These are phyloP conservation scores for Balanococcus diminutus DNA, from an alignment of 2,888 invertebrate species.

Conservation along the genomic window DNA sequence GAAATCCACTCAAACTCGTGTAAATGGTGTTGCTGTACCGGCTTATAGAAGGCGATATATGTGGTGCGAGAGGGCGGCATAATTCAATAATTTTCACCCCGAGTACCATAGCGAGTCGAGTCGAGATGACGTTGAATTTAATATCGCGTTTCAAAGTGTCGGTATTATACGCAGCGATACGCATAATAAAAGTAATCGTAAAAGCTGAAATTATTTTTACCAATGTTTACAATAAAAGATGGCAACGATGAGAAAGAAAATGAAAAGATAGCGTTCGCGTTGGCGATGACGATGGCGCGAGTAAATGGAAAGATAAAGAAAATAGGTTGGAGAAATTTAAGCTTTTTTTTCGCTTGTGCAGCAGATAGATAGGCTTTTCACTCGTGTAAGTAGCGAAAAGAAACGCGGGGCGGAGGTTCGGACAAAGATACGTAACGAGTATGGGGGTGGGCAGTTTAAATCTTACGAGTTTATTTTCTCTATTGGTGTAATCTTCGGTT, in stretches of 20 bases:
- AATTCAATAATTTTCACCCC: too few relatives aligned
- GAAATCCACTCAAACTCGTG: too few relatives aligned
- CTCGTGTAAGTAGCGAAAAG: not conserved
- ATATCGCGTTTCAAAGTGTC: constrained; percentile 33
- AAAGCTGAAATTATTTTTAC: constrained; percentile 42
- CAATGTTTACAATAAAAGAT: constrained; percentile 20
- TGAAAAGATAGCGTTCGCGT: constrained; percentile 16
- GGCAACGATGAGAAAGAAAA: constrained; percentile 15
- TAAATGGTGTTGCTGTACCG: too few relatives aligned
- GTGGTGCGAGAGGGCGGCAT: too few relatives aligned
- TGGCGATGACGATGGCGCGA: not conserved
- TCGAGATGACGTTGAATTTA: constrained; percentile 24
- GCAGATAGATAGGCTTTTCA: not conserved
- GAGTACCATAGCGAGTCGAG: not conserved
- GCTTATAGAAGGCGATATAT: too few relatives aligned
- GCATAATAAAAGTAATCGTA: constrained; percentile 40
- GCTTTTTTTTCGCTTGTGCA: not conserved
- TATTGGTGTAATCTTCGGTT: constrained; percentile 32
- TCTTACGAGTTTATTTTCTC: not conserved
- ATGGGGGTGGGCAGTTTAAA: not conserved
- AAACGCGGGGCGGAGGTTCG: not conserved
- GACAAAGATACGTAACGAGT: not conserved
- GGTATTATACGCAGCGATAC: constrained; percentile 5
- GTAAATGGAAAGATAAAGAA: constrained; percentile 40
- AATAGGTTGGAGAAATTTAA: constrained; percentile 5